Base-by-base conservation (phyloP, 1,140 invertebrate species). In the Drosophila sucinea region DNA sequence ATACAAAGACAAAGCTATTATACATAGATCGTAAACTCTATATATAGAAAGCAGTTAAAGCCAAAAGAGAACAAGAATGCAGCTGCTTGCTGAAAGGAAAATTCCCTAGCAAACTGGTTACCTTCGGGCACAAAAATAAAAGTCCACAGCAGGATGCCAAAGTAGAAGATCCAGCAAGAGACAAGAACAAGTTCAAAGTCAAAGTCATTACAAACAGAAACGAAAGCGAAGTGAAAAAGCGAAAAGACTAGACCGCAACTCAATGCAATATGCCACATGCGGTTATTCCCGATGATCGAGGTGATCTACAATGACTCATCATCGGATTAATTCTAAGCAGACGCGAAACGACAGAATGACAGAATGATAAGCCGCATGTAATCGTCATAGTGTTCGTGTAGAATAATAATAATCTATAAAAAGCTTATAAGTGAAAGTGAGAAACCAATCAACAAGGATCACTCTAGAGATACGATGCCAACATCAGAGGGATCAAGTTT, bases 251-350 rank as follows among this genome's bases (percentile, higher is more conserved):
- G 73, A 73, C 62, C 69, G 41, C 47, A 54, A 62, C 76, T 17
- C 69, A 76, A 76, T n/a, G 35, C 27, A 40, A 79, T 68, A 79
- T 72, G 65, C 76, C 17, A 68, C 60, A 57, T 76, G 76, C 35
- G 73, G 76, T 68, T 69, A 56, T 44, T 60, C 30, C 6, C 29
- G 10, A 17, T n/a, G 27, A 17, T 35, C 70, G n/a, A 55, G 6
- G 60, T 27, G 25, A 40, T 63, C 30, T n/a, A 23, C 62, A 44
- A 29, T 77, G 63, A 78, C 35, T 67, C 63, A 75, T 63, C 27
- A 33, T 32, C 41, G 29, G 17, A 47, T 47, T 41, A 32, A 41
- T 30, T 30, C 40, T 47, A 32, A 32, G 41, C 40, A 23, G 40
- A 51, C 6, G 7, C 33, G 4, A 60, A n/a, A 17, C 11, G 40